Conservation (phyloP, 1,140 invertebrate genomes). For the Bombus pyrosoma region DNA sequence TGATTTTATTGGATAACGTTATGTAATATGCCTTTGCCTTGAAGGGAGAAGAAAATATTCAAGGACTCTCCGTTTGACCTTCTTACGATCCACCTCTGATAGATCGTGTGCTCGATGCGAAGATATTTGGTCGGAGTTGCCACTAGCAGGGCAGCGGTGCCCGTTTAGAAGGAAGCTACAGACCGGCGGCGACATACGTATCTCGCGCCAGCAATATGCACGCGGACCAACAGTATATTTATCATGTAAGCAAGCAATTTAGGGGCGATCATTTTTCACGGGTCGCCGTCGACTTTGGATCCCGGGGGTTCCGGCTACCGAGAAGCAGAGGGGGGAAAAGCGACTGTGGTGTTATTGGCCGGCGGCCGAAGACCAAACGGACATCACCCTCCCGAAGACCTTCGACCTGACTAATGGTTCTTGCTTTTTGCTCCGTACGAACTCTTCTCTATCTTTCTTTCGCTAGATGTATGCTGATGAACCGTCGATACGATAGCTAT, state of each 20-base stretch:
- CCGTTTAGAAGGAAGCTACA: slow-evolving; percentile 4
- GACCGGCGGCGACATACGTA: slow-evolving; percentile 20
- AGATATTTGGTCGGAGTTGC: not conserved
- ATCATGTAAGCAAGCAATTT: slow-evolving; percentile 83
- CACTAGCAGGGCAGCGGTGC: too few relatives aligned
- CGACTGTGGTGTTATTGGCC: slow-evolving; percentile 78
- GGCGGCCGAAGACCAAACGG: slow-evolving; percentile 78
- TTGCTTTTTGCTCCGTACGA: slow-evolving; percentile 44
- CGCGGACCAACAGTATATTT: slow-evolving; percentile 76
- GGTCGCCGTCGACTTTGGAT: slow-evolving; percentile 74
- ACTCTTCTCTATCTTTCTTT: not conserved
- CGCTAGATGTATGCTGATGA: slow-evolving; percentile 79
- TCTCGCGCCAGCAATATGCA: slow-evolving; percentile 61
- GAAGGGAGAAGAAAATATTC: too few relatives aligned
- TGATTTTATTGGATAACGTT: too few relatives aligned
- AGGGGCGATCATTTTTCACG: slow-evolving; percentile 82
- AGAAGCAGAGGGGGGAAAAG: slow-evolving; percentile 42
- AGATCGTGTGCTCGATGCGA: not conserved
- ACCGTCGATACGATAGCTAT: slow-evolving; percentile 57
- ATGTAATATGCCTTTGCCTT: too few relatives aligned
- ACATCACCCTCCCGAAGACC: slow-evolving; percentile 75
- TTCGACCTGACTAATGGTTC: slow-evolving; percentile 81
- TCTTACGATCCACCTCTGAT: too few relatives aligned
- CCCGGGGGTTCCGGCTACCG: slow-evolving; percentile 53
- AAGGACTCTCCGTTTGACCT: too few relatives aligned